phyloP scores from a whole-genome alignment of 1,140 invertebrate genomes.

The Gonioctena quinquepunctata region DNA sequence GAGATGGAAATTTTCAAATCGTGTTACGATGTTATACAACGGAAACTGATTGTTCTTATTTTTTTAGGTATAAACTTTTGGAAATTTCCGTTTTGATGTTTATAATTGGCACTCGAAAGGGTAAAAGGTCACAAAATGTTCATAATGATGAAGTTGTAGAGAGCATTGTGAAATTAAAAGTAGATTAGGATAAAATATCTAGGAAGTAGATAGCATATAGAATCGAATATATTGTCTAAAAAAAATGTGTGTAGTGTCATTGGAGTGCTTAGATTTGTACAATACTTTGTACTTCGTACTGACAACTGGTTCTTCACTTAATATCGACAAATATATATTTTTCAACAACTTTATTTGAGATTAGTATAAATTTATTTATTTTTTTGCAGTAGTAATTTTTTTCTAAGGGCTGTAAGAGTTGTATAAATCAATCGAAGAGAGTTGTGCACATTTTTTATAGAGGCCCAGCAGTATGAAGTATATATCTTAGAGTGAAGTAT shows the following conservation, averaged over 20 bases:
- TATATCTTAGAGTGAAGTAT: conserved; percentile 33
- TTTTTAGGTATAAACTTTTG: neutral
- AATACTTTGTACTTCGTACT: conserved; percentile 41
- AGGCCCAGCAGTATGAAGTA: conserved; percentile 37
- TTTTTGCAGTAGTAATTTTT: neutral
- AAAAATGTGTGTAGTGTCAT: conserved; percentile 52
- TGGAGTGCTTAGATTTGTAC: conserved; percentile 51
- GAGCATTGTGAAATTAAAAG: conserved; percentile 49
- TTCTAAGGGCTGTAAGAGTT: neutral
- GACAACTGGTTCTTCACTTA: conserved; percentile 21
- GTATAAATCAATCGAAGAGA: neutral
- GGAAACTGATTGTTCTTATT: neutral
- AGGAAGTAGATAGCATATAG: conserved; percentile 50
- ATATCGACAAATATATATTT: neutral
- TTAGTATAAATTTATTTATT: neutral
- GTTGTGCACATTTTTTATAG: neutral
- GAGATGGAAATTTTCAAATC: too few relatives aligned
- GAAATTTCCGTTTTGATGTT: conserved; percentile 8
- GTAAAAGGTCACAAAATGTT: conserved; percentile 24
- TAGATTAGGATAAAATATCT: conserved; percentile 51
- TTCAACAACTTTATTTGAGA: neutral
- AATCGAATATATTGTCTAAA: conserved; percentile 49
- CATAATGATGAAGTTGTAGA: conserved; percentile 36
- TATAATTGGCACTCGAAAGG: conserved; percentile 10
- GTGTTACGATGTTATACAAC: too few relatives aligned